Conservation (phyloP, 2,888 invertebrate species). For the Tetramorium bicarinatum region DNA sequence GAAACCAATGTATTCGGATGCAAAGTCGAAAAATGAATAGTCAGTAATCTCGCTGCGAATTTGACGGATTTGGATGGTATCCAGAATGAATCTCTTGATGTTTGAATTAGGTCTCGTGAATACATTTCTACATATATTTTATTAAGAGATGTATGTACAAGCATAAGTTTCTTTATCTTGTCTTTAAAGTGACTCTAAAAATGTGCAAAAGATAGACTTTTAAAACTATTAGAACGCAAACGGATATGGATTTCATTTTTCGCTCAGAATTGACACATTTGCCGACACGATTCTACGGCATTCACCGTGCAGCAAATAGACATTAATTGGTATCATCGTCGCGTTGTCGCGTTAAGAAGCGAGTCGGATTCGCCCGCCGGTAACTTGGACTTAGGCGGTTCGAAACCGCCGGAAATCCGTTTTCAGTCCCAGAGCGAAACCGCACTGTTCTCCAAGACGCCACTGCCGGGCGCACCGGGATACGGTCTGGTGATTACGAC, state of each 20-base stretch:
- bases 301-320: constrained; percentile 19
- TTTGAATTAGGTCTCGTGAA: neutral
- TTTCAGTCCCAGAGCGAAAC: constrained; percentile 70
- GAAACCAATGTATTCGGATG: neutral
- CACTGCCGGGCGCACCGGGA: constrained; percentile 66
- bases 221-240: neutral
- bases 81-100: neutral
- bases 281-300: neutral
- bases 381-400: constrained; percentile 63
- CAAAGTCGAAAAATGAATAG: neutral
- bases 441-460: constrained; percentile 65
- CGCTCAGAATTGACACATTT: neutral
- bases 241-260: neutral
- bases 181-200: neutral
- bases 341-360: constrained; percentile 57
- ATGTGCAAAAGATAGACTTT: neutral
- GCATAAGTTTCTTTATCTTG: neutral
- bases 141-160: neutral
- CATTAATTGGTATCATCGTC: constrained; percentile 70
- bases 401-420: constrained; percentile 76
- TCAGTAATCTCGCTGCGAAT: neutral
- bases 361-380: constrained; percentile 58
- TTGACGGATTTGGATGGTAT: neutral
- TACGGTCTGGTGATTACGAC: constrained; percentile 74
- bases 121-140: neutral